These are phyloP conservation scores for Diadegma fenestrale DNA, from an alignment of 2,888 invertebrate genomes.

Conservation along the genomic window DNA sequence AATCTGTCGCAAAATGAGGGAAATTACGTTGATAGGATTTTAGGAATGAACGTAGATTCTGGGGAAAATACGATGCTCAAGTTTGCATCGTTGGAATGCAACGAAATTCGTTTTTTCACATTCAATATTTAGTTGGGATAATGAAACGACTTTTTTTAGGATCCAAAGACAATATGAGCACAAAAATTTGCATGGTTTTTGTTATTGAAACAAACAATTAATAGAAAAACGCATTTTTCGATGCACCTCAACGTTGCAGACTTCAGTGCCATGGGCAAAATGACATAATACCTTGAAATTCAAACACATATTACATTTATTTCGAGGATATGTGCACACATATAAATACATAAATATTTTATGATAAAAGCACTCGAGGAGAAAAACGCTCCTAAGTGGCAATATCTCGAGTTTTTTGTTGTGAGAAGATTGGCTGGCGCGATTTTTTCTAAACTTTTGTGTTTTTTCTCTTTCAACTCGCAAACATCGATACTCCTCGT, in stretches of 20 bases:
- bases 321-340: constrained; percentile 83
- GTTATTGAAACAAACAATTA: too few species aligned
- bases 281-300: constrained; percentile 56
- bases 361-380: constrained; percentile 80
- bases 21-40: neutral
- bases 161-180: too few species aligned
- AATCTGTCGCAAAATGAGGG: too few species aligned
- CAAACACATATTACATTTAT: constrained; percentile 83
- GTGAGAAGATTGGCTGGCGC: constrained; percentile 59
- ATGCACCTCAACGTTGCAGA: too few species aligned
- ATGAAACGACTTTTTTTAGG: too few species aligned
- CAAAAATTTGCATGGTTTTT: too few species aligned
- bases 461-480: constrained; percentile 38
- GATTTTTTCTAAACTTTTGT: constrained; percentile 30
- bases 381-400: constrained; percentile 67
- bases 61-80: too few species aligned
- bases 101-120: too few species aligned
- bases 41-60: neutral
- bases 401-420: constrained; percentile 58
- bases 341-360: constrained; percentile 83
- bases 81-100: too few species aligned
- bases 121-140: too few species aligned
- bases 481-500: constrained; percentile 58
- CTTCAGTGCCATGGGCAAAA: too few species aligned
- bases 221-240: too few species aligned